phyloP scores from a whole-genome alignment of 2,797 vertebrate genomes.

The Schizopygopsis pylzovi region DNA sequence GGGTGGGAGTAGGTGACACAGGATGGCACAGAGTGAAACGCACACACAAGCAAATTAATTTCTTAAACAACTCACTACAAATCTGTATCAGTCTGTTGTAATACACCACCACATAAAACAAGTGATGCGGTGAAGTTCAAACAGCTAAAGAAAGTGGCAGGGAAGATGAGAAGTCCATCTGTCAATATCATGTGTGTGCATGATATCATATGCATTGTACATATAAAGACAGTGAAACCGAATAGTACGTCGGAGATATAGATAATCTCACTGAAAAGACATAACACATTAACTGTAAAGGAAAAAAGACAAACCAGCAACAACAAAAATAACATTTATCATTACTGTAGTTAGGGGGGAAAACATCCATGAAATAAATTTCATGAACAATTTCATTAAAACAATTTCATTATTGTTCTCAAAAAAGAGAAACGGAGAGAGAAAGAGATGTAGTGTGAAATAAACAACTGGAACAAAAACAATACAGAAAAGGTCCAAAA shows the following conservation, averaged over 20 bases:
- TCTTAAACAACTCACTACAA: constrained; percentile 22
- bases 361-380: background rate
- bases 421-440: background rate
- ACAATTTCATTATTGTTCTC: background rate
- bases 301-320: background rate
- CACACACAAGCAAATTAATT: constrained; percentile 41
- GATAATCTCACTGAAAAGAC: background rate
- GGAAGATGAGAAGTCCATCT: background rate
- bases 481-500: constrained; percentile 2
- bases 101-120: constrained; percentile 23
- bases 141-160: background rate
- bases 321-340: constrained; percentile 1
- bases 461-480: background rate
- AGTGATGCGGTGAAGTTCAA: constrained; percentile 21
- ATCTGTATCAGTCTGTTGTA: constrained; percentile 20
- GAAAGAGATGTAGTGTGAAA: constrained; percentile 21
- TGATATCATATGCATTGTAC: background rate
- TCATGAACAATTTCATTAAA: background rate
- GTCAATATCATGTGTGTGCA: background rate
- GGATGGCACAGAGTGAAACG: constrained; percentile 52
- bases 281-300: background rate
- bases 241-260: background rate
- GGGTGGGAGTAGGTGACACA: constrained; percentile 34
- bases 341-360: background rate
- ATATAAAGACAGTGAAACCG: background rate